Evolutionary conservation across 2,888 invertebrate species (phyloP), one percentile per base, ranked within the genome.

Genomic region (Drosophila lacicola): DNA sequence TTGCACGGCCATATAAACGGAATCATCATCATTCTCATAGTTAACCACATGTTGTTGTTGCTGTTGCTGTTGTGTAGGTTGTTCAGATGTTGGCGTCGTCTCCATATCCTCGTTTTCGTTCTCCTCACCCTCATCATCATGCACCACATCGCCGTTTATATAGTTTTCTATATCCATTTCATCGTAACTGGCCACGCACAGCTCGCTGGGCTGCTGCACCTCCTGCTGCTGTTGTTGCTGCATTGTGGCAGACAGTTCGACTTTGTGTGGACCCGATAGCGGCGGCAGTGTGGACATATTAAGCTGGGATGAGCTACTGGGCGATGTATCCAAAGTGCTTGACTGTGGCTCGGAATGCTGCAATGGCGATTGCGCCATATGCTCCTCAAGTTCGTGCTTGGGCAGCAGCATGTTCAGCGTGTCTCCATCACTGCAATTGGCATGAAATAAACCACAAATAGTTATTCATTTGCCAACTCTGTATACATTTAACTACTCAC

Each of bases 161-260:
- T 90, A 91, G 60, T 88, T 89, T 44, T 90, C 90, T 39, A 91
- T 90, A 50, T 91, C 90, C 90, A 91, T 91, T 53, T 91, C 91
- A 60, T 91, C 90, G 54, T 91, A 91, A 41, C 73, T 70, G 14
- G 82, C 71, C 37, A 85, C 85, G 45, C 87, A 87, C n/a, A 85
- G 51, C 13, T 78, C 85, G 29, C 57, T 78, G 1, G 78, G 55
- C 14, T 77, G 69, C n/a, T 72, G 72, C 14, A 72, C 57, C 11
- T 79, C 69, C 44, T 79, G 78, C 19, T 76, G 68, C 14, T 72
- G 70, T 17, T 85, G 78, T 21, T 82, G 70, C 25, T 69, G 72
- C 41, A 78, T 41, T 8, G 73, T 21, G 5, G 45, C 42, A 4
- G 70, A 11, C 10, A 73, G 44, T n/a, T 77, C 82, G 13, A 56